phyloP scores from a whole-genome alignment of 2,888 invertebrate genomes.

The Campaea margaritaria region DNA sequence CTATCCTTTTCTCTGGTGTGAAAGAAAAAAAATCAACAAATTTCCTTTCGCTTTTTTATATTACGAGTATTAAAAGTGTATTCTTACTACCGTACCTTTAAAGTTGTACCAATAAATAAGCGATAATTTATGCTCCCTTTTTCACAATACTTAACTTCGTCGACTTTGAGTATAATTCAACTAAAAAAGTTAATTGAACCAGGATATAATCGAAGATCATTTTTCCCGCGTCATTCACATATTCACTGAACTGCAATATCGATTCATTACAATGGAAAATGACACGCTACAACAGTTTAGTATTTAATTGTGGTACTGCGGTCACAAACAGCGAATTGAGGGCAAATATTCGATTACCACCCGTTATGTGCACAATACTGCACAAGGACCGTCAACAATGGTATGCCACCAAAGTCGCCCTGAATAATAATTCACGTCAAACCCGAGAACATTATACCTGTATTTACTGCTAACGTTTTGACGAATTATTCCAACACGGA shows the following conservation, averaged over 20 bases:
- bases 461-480: conserved; percentile 47
- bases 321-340: conserved; percentile 52
- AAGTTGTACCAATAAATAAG: too few relatives aligned
- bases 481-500: conserved; percentile 34
- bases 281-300: conserved; percentile 9
- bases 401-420: conserved; percentile 62
- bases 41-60: too few relatives aligned
- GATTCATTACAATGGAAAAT: conserved; percentile 2
- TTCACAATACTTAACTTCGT: too few relatives aligned
- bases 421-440: conserved; percentile 72
- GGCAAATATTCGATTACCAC: conserved; percentile 59
- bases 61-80: too few relatives aligned
- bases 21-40: too few relatives aligned
- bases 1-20: too few relatives aligned
- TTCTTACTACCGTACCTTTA: too few relatives aligned
- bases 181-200: too few relatives aligned
- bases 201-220: too few relatives aligned
- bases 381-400: conserved; percentile 64
- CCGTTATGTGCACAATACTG: conserved; percentile 67
- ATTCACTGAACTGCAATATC: conserved; percentile 5
- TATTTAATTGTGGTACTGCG: conserved; percentile 45
- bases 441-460: conserved; percentile 47
- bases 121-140: too few relatives aligned
- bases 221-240: neutral
- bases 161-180: too few relatives aligned